Conservation (phyloP, 1,140 invertebrate species). For the Gonatopus flavifemur region DNA sequence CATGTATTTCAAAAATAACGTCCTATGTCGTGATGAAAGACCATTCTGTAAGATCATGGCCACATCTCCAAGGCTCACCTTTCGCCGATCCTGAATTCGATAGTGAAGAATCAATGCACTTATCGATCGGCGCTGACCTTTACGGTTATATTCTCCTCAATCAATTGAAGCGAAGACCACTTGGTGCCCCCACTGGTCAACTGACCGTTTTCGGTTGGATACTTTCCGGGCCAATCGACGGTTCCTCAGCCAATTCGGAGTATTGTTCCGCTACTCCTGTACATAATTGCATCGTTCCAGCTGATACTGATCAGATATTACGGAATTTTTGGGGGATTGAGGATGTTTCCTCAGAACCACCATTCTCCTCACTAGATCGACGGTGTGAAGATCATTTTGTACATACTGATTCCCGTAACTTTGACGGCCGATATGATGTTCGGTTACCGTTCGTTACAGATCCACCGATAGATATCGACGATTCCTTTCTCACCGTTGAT, state of each 20-base stretch:
- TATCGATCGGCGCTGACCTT: constrained; percentile 17
- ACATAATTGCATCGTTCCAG: constrained; percentile 3
- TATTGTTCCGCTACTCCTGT: background rate
- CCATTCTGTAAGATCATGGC: constrained; percentile 10
- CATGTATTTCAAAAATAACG: too few species aligned
- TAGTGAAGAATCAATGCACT: constrained; percentile 5
- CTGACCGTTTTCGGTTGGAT: too few species aligned
- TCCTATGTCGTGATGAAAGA: too few species aligned
- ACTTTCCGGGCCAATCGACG: constrained; percentile 10
- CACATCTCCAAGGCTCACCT: constrained; percentile 6
- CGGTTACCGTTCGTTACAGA: constrained; percentile 5
- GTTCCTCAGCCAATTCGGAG: too few species aligned
- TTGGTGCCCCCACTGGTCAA: too few species aligned
- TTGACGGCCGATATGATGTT: constrained; percentile 7
- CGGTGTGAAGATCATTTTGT: constrained; percentile 3
- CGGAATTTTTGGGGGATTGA: constrained; percentile 37
- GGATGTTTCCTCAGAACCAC: constrained; percentile 13
- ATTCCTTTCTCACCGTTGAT: background rate
- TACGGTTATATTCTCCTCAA: constrained; percentile 9
- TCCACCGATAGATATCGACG: background rate
- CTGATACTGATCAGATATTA: constrained; percentile 8
- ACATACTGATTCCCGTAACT: constrained; percentile 4
- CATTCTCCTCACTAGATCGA: background rate
- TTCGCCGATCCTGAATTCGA: constrained; percentile 16
- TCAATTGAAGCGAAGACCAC: constrained; percentile 6